phyloP scores from a whole-genome alignment of 2,888 invertebrate species.

The Andrena camellia region DNA sequence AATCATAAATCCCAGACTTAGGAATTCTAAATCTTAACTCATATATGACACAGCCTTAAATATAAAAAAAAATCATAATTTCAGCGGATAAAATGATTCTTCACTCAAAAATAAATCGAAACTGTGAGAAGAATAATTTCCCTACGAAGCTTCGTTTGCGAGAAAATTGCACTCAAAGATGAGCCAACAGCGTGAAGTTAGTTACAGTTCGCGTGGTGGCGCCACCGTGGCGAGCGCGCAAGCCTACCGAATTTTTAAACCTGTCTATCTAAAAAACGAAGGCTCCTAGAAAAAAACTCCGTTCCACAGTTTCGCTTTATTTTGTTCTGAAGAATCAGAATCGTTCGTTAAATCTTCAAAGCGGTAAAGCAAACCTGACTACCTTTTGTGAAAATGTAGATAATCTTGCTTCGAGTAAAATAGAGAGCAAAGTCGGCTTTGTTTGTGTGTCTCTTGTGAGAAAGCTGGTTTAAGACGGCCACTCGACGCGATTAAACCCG shows the following conservation, averaged over 20 bases:
- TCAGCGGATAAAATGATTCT: neutral
- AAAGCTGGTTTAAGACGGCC: conserved; percentile 7
- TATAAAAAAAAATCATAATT: neutral
- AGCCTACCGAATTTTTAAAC: neutral
- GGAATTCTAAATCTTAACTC: too few relatives aligned
- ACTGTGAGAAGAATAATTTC: neutral
- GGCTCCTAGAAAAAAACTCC: neutral
- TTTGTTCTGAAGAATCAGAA: neutral
- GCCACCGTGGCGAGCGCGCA: neutral
- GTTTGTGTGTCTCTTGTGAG: neutral
- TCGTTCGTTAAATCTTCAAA: neutral
- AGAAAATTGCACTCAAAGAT: neutral
- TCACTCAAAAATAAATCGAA: neutral
- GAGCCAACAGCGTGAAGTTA: neutral
- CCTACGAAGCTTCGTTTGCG: neutral
- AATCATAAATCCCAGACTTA: too few relatives aligned
- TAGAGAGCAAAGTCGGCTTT: neutral
- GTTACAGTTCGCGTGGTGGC: neutral
- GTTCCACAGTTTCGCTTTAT: neutral
- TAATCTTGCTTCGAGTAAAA: neutral
- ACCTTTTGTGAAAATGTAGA: neutral
- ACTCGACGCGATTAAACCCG: conserved; percentile 22
- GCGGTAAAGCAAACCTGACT: neutral
- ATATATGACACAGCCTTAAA: too few relatives aligned
- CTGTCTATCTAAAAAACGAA: neutral